Evolutionary conservation across 2,888 invertebrate species (phyloP), one percentile per base, ranked within the genome.

Genomic region (Cryptophagus acutangulus): DNA sequence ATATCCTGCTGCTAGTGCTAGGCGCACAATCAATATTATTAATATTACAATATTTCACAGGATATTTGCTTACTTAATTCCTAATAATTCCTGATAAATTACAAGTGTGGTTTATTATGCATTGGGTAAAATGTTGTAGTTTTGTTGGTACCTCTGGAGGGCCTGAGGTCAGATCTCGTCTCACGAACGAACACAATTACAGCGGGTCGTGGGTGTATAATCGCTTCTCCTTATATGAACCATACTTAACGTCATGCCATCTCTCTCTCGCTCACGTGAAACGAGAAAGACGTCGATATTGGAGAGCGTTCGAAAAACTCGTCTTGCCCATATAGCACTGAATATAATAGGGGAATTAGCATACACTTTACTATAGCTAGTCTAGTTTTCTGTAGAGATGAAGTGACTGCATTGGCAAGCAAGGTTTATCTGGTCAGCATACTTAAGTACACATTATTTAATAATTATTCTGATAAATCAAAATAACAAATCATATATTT

Each of bases 391-490:
- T 40, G 41, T 43, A 46, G 28, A 20, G 16, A 13, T 44, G 16
- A 36, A 46, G 43, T 26, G 24, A 31, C 45, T 34, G 30, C 9
- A 18, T 15, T 25, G 29, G 14, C 28, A n/a, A 25, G 20, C 20
- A 36, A 36, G 17, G 17, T 6, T 45, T 28, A 45, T 18, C 44
- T 58, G 67, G 61, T 36, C 58, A 46, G 43, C 58, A 59, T 60
- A 48, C 41, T 53, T 67, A 67, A 69, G 66, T 66, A 64, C 59
- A 59, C 65, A 67, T 69, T 69, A 69, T 70, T 70, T 67, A 68
- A 68, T 69, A 69, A 69, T 70, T 69, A 69, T 68, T 70, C 69
- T 66, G 68, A 70, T 70, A 69, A 69, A 70, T 70, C 69, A 69
- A 69, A 69, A 66, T 66, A 67, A 67, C 68, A 65, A 69, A 69